phyloP scores from a whole-genome alignment of 2,797 vertebrate genomes.

The Mycteria americana region DNA sequence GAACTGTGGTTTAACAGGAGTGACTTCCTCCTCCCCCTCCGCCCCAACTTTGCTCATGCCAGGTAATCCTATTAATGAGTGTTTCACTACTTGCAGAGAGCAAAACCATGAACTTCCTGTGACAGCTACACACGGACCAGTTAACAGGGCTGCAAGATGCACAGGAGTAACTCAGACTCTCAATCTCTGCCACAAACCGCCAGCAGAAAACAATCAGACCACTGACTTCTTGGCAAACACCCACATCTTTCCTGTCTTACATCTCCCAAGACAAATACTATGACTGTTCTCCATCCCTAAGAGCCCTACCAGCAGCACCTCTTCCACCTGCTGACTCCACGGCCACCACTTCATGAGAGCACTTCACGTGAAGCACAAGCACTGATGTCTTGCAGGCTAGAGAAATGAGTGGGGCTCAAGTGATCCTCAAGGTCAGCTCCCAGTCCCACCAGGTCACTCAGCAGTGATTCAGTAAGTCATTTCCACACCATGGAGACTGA shows the following conservation, averaged over 20 bases:
- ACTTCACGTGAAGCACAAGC: not conserved
- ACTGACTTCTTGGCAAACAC: not conserved
- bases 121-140: not conserved
- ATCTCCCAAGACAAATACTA: not conserved
- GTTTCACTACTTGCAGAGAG: not conserved
- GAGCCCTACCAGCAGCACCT: not conserved
- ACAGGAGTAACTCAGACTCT: not conserved
- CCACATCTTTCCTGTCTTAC: not conserved
- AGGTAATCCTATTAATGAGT: not conserved
- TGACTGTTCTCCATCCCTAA: not conserved
- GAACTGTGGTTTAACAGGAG: not conserved
- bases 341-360: not conserved
- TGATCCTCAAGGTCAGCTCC: not conserved
- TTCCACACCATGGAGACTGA: not conserved
- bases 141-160: not conserved
- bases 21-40: not conserved
- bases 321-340: not conserved
- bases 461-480: not conserved
- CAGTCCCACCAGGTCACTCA: not conserved
- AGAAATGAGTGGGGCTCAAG: not conserved
- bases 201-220: not conserved
- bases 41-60: not conserved
- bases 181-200: not conserved
- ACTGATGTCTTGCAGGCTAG: not conserved
- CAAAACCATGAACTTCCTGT: not conserved